These are phyloP conservation scores for Acanthosoma haemorrhoidale DNA, from an alignment of 2,888 invertebrate genomes.

Conservation along the genomic window DNA sequence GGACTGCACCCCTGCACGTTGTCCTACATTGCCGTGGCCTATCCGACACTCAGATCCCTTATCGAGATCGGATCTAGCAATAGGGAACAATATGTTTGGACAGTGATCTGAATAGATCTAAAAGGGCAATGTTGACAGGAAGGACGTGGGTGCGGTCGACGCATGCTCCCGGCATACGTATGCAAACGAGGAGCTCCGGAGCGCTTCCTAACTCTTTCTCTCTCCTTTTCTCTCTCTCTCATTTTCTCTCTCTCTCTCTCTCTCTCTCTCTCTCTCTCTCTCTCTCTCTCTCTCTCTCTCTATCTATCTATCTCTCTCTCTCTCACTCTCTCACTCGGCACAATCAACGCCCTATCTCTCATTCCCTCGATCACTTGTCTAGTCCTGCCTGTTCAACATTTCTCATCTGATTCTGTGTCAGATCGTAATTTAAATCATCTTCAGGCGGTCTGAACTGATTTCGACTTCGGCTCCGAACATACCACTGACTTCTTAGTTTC, in stretches of 20 bases:
- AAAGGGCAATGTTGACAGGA: background rate
- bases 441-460: background rate
- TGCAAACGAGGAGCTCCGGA: background rate
- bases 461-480: background rate
- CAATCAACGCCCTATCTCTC: too few species aligned
- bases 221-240: too few species aligned
- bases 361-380: background rate
- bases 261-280: too few species aligned
- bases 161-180: background rate
- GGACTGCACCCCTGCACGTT: background rate
- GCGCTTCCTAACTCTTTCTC: background rate
- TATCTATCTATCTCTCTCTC: too few species aligned
- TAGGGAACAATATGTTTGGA: background rate
- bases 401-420: background rate
- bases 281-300: too few species aligned
- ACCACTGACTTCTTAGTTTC: background rate
- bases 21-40: too few species aligned
- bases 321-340: too few species aligned
- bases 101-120: background rate
- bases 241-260: too few species aligned
- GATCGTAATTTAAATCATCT: background rate
- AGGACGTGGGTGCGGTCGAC: background rate
- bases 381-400: background rate
- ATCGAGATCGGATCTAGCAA: background rate
- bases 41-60: too few species aligned